Evolutionary conservation across 2,797 vertebrate species (phyloP).

Genomic region (Tarsius wallacei): DNA sequence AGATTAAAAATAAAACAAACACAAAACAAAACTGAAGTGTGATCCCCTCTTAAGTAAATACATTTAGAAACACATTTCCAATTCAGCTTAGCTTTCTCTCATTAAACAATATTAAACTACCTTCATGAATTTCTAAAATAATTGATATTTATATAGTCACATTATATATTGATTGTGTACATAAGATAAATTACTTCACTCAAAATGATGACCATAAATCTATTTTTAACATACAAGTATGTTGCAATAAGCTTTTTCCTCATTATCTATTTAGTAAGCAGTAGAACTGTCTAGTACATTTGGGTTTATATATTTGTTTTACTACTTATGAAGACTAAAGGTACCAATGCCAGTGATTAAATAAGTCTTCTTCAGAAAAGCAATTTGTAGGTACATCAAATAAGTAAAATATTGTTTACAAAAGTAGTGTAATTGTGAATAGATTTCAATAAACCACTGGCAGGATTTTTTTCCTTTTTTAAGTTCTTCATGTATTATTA

Average conservation of each 20-base stretch:
- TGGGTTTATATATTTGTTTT: constrained; percentile 7
- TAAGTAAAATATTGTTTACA: constrained; percentile 49
- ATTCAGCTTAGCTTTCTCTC: constrained; percentile 35
- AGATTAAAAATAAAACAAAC: constrained; percentile 34
- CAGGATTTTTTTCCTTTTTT: constrained; percentile 64
- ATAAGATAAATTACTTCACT: background rate
- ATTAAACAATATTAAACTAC: constrained; percentile 53
- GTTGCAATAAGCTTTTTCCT: background rate
- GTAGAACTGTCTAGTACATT: background rate
- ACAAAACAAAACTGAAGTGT: background rate
- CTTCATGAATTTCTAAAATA: background rate
- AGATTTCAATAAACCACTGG: background rate
- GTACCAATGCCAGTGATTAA: background rate
- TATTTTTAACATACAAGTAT: background rate
- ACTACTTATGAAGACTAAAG: constrained; percentile 21
- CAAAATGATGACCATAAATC: background rate
- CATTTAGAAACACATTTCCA: background rate
- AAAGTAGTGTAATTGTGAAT: constrained; percentile 1
- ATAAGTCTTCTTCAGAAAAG: constrained; percentile 13
- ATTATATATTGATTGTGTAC: background rate
- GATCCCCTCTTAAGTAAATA: background rate
- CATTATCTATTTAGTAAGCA: constrained; percentile 31
- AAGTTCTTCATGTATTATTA: constrained; percentile 82
- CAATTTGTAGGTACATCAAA: constrained; percentile 26
- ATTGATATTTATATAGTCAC: background rate